Percentiles rank a stretch among this genome's conserved stretches.
phyloP scores from a whole-genome alignment of 2,888 invertebrate genomes.

The Drosophila niveifrons region DNA sequence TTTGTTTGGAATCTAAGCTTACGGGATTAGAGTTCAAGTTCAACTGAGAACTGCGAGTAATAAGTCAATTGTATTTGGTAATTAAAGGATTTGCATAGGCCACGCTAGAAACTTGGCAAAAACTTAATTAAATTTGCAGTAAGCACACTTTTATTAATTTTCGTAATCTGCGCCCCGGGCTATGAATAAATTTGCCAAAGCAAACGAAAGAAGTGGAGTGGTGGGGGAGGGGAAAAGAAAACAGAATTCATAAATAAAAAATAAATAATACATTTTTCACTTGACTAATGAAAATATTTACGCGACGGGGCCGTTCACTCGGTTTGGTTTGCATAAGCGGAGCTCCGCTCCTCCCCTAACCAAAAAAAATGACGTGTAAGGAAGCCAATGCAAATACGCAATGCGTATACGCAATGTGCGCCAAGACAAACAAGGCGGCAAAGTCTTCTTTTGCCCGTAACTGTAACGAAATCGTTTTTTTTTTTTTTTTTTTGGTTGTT shows the following conservation, averaged over 20 bases:
- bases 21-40: constrained; percentile 1
- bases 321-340: constrained; percentile 64
- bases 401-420: constrained; percentile 65
- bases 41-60: constrained; percentile 17
- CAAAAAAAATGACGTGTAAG: constrained; percentile 30
- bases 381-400: constrained; percentile 50
- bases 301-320: constrained; percentile 37
- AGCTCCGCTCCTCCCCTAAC: not conserved
- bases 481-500: too few relatives aligned
- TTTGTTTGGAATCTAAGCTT: constrained; percentile 11
- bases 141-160: constrained; percentile 69
- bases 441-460: constrained; percentile 44
- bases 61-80: constrained; percentile 66
- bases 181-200: constrained; percentile 68
- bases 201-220: constrained; percentile 11
- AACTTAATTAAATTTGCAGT: constrained; percentile 68
- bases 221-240: constrained; percentile 4
- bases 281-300: constrained; percentile 76
- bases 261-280: constrained; percentile 52
- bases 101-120: constrained; percentile 31
- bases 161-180: constrained; percentile 59
- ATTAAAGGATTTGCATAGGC: constrained; percentile 59
- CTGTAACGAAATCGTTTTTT: constrained; percentile 49
- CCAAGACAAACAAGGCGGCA: constrained; percentile 55
- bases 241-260: constrained; percentile 65